A percentile compares a stretch with the other conserved stretches of the same genome.
These are phyloP conservation scores for Leucoraja ocellata DNA, from an alignment of 2,797 vertebrate genomes.

Conservation along the genomic window DNA sequence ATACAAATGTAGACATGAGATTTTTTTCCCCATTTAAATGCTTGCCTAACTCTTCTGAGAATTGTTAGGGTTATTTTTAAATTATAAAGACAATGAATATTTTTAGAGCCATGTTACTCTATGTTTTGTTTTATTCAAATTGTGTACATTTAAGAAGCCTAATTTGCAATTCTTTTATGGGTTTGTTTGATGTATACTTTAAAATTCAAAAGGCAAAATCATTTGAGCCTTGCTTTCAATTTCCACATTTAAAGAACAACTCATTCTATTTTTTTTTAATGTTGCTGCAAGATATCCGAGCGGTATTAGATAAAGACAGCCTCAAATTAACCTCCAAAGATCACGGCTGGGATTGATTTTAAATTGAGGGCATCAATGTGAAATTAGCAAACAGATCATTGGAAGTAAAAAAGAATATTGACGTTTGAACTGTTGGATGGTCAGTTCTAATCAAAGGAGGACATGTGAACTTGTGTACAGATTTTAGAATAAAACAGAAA, in stretches of 20 bases:
- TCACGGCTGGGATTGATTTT: conserved; percentile 2
- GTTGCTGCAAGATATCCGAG: neutral
- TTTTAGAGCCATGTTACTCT: neutral
- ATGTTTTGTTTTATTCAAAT: neutral
- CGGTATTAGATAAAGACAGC: neutral
- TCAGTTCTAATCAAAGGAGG: conserved; percentile 30
- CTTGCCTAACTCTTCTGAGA: conserved; percentile 8
- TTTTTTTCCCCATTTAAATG: conserved; percentile 18
- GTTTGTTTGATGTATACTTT: neutral
- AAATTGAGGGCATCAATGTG: neutral
- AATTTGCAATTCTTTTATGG: neutral
- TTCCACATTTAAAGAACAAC: neutral
- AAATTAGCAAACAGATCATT: conserved; percentile 29
- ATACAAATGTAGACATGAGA: conserved; percentile 34
- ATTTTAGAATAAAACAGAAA: conserved; percentile 8
- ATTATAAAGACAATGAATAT: neutral
- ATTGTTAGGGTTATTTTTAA: conserved; percentile 5
- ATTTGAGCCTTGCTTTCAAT: neutral
- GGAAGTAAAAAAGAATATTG: conserved; percentile 21
- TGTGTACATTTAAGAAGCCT: neutral
- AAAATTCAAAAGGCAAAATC: neutral
- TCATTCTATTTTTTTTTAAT: neutral
- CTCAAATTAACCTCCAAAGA: neutral
- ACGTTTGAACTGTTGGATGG: conserved; percentile 28
- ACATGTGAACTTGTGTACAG: neutral